Conservation (phyloP, 2,888 invertebrate species). For the Apeira syringaria region DNA sequence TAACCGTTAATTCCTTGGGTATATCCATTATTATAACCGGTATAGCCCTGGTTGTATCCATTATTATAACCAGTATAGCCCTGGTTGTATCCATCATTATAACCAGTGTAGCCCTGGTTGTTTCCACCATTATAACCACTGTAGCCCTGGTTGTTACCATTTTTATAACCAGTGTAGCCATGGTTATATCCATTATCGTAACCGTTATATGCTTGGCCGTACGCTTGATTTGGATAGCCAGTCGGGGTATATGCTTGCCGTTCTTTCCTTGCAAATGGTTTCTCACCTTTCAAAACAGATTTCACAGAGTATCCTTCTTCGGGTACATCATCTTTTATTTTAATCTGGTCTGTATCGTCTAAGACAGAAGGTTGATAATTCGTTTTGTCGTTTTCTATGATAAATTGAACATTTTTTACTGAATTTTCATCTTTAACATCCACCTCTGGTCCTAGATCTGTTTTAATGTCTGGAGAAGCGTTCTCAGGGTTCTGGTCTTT, state of each 20-base stretch:
- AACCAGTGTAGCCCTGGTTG: background rate
- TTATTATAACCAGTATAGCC: background rate
- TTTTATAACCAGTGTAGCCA: background rate
- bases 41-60: background rate
- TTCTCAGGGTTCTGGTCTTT: background rate
- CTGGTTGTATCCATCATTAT: background rate
- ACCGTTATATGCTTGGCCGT: background rate
- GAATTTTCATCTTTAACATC: background rate
- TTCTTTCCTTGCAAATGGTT: background rate
- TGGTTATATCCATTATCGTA: background rate
- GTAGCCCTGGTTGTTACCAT: background rate
- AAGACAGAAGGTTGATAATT: background rate
- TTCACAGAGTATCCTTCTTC: slow-evolving; percentile 2
- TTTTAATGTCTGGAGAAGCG: background rate
- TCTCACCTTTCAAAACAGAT: slow-evolving; percentile 2
- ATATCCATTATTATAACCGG: background rate
- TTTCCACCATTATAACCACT: background rate
- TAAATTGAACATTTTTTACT: background rate
- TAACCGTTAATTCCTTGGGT: background rate
- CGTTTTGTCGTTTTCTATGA: background rate
- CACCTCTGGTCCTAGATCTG: background rate
- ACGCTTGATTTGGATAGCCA: background rate
- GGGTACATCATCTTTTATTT: background rate
- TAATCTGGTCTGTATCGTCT: background rate
- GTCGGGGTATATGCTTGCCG: background rate